Evolutionary conservation across 2,888 invertebrate species (phyloP).

Genomic region (Drosophila affinis): DNA sequence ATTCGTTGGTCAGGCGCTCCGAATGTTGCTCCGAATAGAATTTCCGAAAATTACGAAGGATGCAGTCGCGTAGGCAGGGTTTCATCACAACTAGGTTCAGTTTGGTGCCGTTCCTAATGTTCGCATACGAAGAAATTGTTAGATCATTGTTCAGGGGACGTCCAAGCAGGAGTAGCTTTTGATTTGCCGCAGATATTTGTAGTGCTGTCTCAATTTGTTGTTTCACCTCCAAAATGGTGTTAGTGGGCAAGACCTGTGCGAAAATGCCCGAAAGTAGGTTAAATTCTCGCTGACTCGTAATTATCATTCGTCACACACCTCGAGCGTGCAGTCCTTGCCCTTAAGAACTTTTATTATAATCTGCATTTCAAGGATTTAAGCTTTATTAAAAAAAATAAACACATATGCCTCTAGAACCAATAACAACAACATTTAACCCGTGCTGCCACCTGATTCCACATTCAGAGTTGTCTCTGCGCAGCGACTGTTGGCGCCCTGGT

Average conservation of each 20-base stretch:
- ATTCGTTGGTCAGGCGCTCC: slow-evolving; percentile 82
- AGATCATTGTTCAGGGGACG: slow-evolving; percentile 90
- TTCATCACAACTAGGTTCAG: slow-evolving; percentile 89
- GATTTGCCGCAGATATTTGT: slow-evolving; percentile 88
- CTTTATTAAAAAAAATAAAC: slow-evolving; percentile 9
- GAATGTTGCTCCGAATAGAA: slow-evolving; percentile 88
- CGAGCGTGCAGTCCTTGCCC: slow-evolving; percentile 88
- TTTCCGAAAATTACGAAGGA: slow-evolving; percentile 83
- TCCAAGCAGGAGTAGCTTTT: slow-evolving; percentile 89
- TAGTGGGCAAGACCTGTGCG: slow-evolving; percentile 85
- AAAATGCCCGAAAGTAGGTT: neutral
- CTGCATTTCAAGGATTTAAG: slow-evolving; percentile 85
- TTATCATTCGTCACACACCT: slow-evolving; percentile 84
- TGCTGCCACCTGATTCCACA: slow-evolving; percentile 42
- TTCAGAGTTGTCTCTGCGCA: slow-evolving; percentile 1
- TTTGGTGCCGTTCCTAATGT: slow-evolving; percentile 90
- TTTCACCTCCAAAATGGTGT: slow-evolving; percentile 88
- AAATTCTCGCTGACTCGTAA: neutral
- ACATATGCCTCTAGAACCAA: slow-evolving; percentile 11
- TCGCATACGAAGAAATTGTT: slow-evolving; percentile 88
- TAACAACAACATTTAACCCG: slow-evolving; percentile 23
- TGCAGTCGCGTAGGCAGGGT: slow-evolving; percentile 87
- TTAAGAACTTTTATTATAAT: slow-evolving; percentile 89
- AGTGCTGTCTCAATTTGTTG: slow-evolving; percentile 87
- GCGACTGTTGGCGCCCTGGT: neutral